These are phyloP conservation scores for Crocuta crocuta DNA, from an alignment of 2,113 vertebrate genomes.

Conservation along the genomic window DNA sequence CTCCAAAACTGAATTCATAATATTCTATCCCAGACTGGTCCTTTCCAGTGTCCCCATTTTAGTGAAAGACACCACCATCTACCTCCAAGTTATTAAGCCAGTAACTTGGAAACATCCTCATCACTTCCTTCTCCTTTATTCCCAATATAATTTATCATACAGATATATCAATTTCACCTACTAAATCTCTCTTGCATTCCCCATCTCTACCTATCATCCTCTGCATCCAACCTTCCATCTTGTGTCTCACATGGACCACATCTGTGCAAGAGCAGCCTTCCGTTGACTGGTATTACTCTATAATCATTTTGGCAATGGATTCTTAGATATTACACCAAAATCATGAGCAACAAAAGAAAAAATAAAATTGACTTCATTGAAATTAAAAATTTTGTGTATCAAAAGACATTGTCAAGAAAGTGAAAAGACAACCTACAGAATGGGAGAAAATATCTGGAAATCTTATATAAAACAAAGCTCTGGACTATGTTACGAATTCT, in stretches of 20 bases:
- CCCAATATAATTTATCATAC: neutral
- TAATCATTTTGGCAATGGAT: neutral
- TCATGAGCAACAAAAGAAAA: neutral
- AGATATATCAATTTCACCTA: neutral
- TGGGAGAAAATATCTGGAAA: neutral
- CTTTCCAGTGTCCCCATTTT: neutral
- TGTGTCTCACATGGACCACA: neutral
- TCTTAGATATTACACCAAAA: neutral
- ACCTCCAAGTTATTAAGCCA: neutral
- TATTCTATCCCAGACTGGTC: neutral
- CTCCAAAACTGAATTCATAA: neutral
- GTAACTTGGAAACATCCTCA: neutral
- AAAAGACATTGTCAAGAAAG: neutral
- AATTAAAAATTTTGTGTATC: neutral
- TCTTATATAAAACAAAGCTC: neutral
- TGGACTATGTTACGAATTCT: neutral
- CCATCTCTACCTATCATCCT: neutral
- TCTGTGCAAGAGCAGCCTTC: neutral
- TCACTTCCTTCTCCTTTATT: neutral
- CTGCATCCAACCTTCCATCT: neutral
- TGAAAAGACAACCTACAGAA: neutral
- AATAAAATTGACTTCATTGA: neutral
- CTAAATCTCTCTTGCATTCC: neutral
- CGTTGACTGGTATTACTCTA: neutral
- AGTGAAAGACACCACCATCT: neutral